phyloP scores from a whole-genome alignment of 2,113 vertebrate species.

The Hemiscyllium ocellatum region DNA sequence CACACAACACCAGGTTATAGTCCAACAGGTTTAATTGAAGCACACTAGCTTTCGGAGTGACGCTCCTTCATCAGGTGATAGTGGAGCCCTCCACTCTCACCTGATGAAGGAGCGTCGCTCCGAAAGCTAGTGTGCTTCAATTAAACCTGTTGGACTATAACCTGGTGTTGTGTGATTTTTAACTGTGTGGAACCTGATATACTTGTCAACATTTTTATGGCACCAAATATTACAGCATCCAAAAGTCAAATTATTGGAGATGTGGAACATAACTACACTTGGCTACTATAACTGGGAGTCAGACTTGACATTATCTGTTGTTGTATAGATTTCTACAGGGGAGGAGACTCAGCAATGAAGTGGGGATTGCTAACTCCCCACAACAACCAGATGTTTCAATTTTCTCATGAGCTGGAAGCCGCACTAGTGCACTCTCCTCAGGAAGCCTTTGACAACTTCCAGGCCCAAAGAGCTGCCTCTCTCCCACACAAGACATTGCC shows the following conservation, averaged over 20 bases:
- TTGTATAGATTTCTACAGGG: not conserved
- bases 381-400: not conserved
- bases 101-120: too few species aligned
- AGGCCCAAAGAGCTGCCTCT: not conserved
- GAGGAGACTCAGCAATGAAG: not conserved
- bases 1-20: too few species aligned
- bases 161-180: too few species aligned
- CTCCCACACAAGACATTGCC: not conserved
- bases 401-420: not conserved
- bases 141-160: too few species aligned
- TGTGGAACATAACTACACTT: too few species aligned
- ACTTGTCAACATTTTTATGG: not conserved
- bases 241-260: not conserved
- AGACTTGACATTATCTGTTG: not conserved
- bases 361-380: not conserved
- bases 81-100: too few species aligned
- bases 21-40: too few species aligned
- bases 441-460: not conserved
- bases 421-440: not conserved
- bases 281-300: not conserved
- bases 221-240: not conserved
- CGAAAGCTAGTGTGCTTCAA: too few species aligned
- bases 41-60: too few species aligned
- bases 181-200: too few species aligned
- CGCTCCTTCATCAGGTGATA: too few species aligned